Conservation (phyloP, 2,888 invertebrate genomes). For the Odontocerum albicorne region DNA sequence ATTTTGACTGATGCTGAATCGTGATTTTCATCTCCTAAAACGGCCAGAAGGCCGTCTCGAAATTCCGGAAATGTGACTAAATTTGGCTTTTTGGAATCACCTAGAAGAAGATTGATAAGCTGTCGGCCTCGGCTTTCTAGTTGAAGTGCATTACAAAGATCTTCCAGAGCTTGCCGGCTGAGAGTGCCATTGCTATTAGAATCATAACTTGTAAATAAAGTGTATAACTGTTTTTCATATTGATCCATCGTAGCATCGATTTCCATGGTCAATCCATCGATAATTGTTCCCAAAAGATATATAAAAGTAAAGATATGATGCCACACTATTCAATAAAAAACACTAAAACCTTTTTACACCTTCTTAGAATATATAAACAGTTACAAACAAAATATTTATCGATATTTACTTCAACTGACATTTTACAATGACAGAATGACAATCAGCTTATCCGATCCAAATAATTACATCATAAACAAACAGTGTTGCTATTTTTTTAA, state of each 20-base stretch:
- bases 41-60: constrained; percentile 71
- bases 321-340: not conserved
- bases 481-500: too few relatives aligned
- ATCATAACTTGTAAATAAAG: constrained; percentile 80
- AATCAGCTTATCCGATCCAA: not conserved
- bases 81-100: constrained; percentile 50
- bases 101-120: constrained; percentile 62
- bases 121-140: constrained; percentile 71
- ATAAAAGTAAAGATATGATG: not conserved
- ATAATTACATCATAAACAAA: constrained; percentile 24
- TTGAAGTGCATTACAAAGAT: constrained; percentile 75
- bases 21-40: constrained; percentile 61
- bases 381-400: not conserved
- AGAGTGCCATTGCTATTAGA: constrained; percentile 68
- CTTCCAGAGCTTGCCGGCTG: constrained; percentile 65
- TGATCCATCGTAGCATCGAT: constrained; percentile 57
- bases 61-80: constrained; percentile 73
- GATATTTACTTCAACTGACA: constrained; percentile 21
- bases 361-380: not conserved
- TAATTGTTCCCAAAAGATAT: not conserved
- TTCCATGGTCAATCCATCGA: constrained; percentile 19
- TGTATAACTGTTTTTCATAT: constrained; percentile 79
- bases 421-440: constrained; percentile 23
- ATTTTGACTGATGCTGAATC: constrained; percentile 38
- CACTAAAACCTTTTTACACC: not conserved